Conservation (phyloP, 1,140 invertebrate genomes). For the Papilio helenus region DNA sequence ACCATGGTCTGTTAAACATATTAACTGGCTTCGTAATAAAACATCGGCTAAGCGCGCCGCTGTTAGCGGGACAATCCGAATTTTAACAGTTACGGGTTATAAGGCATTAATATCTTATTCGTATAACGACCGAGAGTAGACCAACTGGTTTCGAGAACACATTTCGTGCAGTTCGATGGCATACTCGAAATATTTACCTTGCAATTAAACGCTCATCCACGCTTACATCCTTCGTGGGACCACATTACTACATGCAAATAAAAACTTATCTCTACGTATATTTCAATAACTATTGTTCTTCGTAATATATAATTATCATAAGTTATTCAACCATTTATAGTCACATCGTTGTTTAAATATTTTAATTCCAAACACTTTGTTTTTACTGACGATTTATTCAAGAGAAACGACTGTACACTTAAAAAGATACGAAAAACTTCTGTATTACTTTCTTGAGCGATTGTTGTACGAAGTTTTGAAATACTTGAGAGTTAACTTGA, state of each 20-base stretch:
- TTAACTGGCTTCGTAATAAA: conserved; percentile 8
- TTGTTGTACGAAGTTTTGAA: conserved; percentile 7
- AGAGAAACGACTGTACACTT: not conserved
- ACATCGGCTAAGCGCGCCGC: conserved; percentile 22
- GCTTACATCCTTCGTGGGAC: conserved; percentile 12
- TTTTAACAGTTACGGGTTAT: conserved; percentile 39
- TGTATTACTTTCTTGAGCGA: conserved; percentile 10
- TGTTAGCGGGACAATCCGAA: conserved; percentile 35
- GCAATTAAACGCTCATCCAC: conserved; percentile 42
- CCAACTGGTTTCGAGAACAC: conserved; percentile 40
- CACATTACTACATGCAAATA: not conserved
- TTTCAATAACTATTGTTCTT: conserved; percentile 16
- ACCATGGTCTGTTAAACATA: conserved; percentile 16
- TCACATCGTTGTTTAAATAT: not conserved
- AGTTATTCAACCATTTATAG: not conserved
- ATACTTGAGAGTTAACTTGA: not conserved
- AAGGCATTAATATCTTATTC: conserved; percentile 41
- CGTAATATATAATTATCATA: not conserved
- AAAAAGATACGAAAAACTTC: not conserved
- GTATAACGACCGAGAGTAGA: conserved; percentile 31
- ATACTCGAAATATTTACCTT: conserved; percentile 42
- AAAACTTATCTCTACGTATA: conserved; percentile 4
- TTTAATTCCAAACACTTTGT: not conserved
- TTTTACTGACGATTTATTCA: not conserved
- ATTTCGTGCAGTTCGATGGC: conserved; percentile 36